Base-by-base conservation (phyloP, 2,888 invertebrate genomes). In the Syrista parreyssii region DNA sequence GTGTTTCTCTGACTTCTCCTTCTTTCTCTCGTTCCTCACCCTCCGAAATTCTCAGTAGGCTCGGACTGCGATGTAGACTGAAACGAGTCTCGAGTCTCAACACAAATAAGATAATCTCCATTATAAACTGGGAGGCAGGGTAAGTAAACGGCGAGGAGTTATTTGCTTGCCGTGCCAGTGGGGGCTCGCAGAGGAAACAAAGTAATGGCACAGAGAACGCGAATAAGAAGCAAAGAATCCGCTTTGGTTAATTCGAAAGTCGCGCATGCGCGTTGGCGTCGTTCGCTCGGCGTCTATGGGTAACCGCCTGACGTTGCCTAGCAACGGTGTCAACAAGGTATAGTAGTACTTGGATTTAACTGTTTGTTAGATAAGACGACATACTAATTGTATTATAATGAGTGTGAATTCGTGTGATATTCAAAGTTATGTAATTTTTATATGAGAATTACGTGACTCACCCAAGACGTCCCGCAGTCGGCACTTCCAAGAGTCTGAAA, bases 381-480 rank as follows among this genome's bases (percentile, higher is more conserved):
- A 15, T 6, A 6, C 6, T 6, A 2, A 40, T 15, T 40, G 40
- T 15, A 40, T 15, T 15, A 6, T 6, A 2, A 40, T 15, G 40
- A 15, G 40, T 15, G 15, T 55, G 9, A 23, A 23, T 23, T 23
- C 55, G 9, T 9, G 23, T 55, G 55, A 23, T 23, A 23, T 23
- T 6, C 23, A 55, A 55, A 9, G 9, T 55, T 55, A 23, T 55
- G 55, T 55, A 55, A 55, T 55, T 55, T 55, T 9, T 55, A 23
- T 55, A 23, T 23, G 23, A 9, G 23, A 40, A 76, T 68, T 2
- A 23, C 55, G 55, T 15, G 15, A 94, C 94, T 94, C 92, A 95
- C 94, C 94, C 94, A 95, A 89, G 94, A 93, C 88, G 94, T 93
- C 92, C 93, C 93, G 92, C 94, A 94, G 91, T 94, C 94, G 89